These are phyloP conservation scores for Vanessa cardui DNA, from an alignment of 2,888 invertebrate genomes.

Conservation along the genomic window DNA sequence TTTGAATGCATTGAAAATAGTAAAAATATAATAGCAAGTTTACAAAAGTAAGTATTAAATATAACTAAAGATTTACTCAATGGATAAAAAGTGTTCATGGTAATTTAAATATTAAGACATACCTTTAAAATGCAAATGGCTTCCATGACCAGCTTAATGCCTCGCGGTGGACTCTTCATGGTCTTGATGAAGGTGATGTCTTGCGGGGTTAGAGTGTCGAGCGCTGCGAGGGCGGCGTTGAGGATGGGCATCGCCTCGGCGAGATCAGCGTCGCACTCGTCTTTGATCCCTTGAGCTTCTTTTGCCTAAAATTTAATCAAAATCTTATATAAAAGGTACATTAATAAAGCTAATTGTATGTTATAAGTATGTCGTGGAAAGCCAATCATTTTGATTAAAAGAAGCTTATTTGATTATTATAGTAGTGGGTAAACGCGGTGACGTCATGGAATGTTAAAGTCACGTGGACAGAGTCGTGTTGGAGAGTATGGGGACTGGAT, in stretches of 20 bases:
- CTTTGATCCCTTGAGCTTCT: conserved; percentile 92
- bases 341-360: too few species aligned
- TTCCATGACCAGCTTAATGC: conserved; percentile 96
- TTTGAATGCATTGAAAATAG: conserved; percentile 36
- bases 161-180: conserved; percentile 97
- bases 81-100: too few species aligned
- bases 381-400: too few species aligned
- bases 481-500: too few species aligned
- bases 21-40: conserved; percentile 30
- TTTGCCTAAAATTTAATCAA: conserved; percentile 80
- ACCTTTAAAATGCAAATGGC: conserved; percentile 96
- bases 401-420: too few species aligned
- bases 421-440: too few species aligned
- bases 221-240: conserved; percentile 91
- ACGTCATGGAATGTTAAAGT: too few species aligned
- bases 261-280: conserved; percentile 95
- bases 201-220: conserved; percentile 93
- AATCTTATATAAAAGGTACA: too few species aligned
- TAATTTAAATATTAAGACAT: conserved; percentile 29
- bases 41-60: background rate
- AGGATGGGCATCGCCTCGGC: conserved; percentile 96
- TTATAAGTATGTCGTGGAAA: too few species aligned
- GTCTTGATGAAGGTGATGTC: conserved; percentile 97
- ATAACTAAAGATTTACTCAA: too few species aligned
- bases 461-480: too few species aligned